phyloP scores from a whole-genome alignment of 1,140 invertebrate genomes.

The Callitettix versicolor region DNA sequence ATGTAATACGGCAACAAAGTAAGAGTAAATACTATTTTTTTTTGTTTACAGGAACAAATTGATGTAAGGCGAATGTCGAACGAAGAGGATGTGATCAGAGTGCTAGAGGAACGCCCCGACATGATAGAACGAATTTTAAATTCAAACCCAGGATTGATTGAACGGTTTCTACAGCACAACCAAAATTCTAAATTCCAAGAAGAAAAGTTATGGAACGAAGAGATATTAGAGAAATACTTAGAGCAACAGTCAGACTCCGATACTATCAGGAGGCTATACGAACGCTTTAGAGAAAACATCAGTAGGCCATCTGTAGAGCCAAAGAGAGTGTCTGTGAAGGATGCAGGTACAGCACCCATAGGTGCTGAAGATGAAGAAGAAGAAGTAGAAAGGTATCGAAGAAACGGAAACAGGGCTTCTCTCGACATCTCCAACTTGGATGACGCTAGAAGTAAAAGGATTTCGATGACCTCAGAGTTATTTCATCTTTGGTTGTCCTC shows the following conservation, averaged over 20 bases:
- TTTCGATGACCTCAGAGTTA: slow-evolving; percentile 72
- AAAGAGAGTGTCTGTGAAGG: too few species aligned
- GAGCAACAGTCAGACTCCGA: slow-evolving; percentile 19
- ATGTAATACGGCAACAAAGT: not conserved
- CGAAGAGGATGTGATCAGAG: slow-evolving; percentile 1
- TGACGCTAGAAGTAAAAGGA: slow-evolving; percentile 34
- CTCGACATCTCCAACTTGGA: slow-evolving; percentile 8
- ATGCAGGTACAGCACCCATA: too few species aligned
- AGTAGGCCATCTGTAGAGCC: not conserved
- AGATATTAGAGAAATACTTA: slow-evolving; percentile 25
- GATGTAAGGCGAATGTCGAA: slow-evolving; percentile 7
- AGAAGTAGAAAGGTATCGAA: too few species aligned
- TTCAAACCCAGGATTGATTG: slow-evolving; percentile 5
- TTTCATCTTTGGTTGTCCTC: slow-evolving; percentile 73
- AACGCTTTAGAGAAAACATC: not conserved
- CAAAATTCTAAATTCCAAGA: slow-evolving; percentile 5
- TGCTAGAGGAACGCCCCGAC: not conserved
- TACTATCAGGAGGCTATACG: slow-evolving; percentile 16
- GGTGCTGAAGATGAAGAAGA: too few species aligned
- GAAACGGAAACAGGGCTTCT: not conserved
- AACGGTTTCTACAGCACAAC: not conserved
- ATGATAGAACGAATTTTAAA: slow-evolving; percentile 6
- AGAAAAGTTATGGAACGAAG: slow-evolving; percentile 17
- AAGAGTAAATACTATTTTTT: not conserved
- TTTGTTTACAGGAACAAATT: slow-evolving; percentile 3